A percentile compares a stretch with the other conserved stretches of the same genome.
phyloP scores from a whole-genome alignment of 2,888 invertebrate genomes.

The Epiblema foenella region DNA sequence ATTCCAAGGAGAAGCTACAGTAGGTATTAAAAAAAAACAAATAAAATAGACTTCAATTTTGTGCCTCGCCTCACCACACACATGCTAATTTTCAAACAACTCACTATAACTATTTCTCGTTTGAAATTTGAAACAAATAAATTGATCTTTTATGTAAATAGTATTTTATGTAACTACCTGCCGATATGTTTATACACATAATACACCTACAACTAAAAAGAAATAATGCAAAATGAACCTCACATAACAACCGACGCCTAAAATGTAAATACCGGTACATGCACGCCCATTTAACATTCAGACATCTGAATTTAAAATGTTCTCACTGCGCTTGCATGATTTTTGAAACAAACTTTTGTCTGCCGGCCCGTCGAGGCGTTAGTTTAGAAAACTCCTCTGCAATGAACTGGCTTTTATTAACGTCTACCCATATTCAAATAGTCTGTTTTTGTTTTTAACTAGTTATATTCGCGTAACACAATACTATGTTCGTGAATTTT shows the following conservation, averaged over 20 bases:
- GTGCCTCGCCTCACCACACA: no score
- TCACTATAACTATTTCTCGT: no score
- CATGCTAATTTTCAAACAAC: no score
- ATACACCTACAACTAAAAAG: no score
- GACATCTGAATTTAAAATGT: constrained; percentile 69
- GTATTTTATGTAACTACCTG: no score
- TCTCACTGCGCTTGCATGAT: constrained; percentile 63
- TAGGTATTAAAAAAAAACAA: no score
- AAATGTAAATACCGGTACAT: constrained; percentile 17
- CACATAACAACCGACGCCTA: constrained; percentile 5
- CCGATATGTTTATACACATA: no score
- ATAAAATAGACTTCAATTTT: no score
- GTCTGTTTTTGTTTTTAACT: constrained; percentile 61
- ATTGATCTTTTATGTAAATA: no score
- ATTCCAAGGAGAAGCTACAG: neutral
- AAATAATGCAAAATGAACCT: no score
- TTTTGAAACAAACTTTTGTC: constrained; percentile 73
- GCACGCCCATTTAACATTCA: constrained; percentile 44
- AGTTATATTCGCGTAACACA: constrained; percentile 50
- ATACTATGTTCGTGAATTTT: neutral
- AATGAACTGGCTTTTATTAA: constrained; percentile 64
- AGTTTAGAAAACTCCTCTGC: constrained; percentile 55
- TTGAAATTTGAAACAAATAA: no score
- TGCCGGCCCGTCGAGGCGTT: constrained; percentile 64
- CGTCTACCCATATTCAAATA: constrained; percentile 73